Percentiles rank a stretch among this genome's conserved stretches.
Evolutionary conservation across 92 coral and sea anemone genomes (phyloP).

Genomic region (Siderastrea siderea): DNA sequence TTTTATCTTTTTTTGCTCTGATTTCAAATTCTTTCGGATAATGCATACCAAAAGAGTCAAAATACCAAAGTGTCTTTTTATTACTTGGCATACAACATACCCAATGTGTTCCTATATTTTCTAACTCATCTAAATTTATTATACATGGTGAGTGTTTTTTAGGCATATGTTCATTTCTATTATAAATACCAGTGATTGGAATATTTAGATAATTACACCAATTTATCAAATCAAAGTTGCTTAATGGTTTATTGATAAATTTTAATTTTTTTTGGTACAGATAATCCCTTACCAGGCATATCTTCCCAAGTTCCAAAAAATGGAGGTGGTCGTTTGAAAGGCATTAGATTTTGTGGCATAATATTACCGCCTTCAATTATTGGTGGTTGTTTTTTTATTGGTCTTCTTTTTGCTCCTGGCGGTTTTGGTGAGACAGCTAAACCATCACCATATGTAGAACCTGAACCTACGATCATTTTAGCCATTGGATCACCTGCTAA

Average conservation of each 20-base stretch:
- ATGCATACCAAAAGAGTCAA: neutral
- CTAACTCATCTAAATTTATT: neutral
- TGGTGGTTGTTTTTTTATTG: no score
- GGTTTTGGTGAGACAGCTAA: no score
- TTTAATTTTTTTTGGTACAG: neutral
- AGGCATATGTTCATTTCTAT: neutral
- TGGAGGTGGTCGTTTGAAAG: neutral
- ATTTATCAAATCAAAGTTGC: neutral
- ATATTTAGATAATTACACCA: constrained; percentile 6
- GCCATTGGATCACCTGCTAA: no score
- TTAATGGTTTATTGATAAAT: neutral
- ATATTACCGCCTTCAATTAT: no score
- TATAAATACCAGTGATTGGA: neutral
- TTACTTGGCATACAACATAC: neutral
- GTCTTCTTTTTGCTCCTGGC: no score
- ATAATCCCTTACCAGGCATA: neutral
- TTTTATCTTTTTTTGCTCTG: neutral
- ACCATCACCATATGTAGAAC: no score
- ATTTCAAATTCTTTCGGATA: constrained; percentile 4
- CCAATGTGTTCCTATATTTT: neutral
- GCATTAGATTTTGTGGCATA: no score
- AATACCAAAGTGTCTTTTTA: constrained; percentile 2
- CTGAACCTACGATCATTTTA: no score
- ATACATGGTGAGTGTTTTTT: neutral
- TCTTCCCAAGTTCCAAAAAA: neutral